These are phyloP conservation scores for Microcebus ravelobensis DNA, from an alignment of 2,113 vertebrate genomes.

Conservation along the genomic window DNA sequence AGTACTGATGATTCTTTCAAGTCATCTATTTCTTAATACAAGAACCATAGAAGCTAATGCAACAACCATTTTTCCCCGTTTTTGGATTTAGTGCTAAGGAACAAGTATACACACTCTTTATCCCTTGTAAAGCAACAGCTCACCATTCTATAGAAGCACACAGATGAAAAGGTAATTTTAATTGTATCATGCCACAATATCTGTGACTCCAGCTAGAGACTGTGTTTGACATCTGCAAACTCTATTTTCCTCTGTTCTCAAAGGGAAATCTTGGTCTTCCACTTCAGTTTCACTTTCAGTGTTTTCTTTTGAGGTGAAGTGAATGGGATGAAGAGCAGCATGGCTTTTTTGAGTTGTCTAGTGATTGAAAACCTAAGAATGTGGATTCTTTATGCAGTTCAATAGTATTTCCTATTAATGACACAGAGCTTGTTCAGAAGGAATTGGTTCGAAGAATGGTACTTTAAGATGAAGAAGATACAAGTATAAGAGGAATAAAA, in stretches of 20 bases:
- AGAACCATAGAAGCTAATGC: neutral
- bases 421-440: slow-evolving; percentile 5
- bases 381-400: neutral
- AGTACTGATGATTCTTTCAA: neutral
- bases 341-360: slow-evolving; percentile 25
- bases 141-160: neutral
- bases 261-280: neutral
- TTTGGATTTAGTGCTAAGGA: neutral
- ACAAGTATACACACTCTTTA: neutral
- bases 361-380: neutral
- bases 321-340: slow-evolving; percentile 19
- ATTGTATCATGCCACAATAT: neutral
- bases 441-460: neutral
- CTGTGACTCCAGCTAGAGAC: neutral
- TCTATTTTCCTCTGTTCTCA: slow-evolving; percentile 2
- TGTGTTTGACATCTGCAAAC: neutral
- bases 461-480: neutral
- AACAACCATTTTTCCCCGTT: neutral
- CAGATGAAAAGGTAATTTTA: slow-evolving; percentile 1
- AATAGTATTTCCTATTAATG: slow-evolving; percentile 29
- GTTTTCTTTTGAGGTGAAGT: slow-evolving; percentile 40
- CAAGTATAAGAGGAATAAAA: neutral
- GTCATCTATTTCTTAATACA: neutral
- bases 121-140: neutral
- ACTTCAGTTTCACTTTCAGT: slow-evolving; percentile 48